Evolutionary conservation across 2,888 invertebrate genomes (phyloP), one percentile per base, ranked within the genome.

Genomic region (Lypha dubia): DNA sequence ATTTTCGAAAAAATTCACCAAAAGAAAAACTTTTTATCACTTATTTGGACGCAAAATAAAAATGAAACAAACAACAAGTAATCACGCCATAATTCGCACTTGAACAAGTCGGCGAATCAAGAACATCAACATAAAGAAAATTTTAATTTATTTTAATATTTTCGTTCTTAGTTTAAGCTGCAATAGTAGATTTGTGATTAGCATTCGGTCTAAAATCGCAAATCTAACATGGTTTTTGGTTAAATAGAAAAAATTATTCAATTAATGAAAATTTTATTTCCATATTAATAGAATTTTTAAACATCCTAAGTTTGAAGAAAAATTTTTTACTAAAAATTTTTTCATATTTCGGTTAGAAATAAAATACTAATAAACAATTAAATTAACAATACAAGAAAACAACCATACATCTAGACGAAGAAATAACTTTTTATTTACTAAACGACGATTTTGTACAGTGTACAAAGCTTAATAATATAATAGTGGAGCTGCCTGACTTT

Each of bases 21-120:
- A 83, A 74, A 60, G 60, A 71, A 67, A 77, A 83, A 84, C 77
- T 89, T 90, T 91, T 90, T 90, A 90, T 90, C 90, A 90, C 90
- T 90, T 90, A 90, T 90, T 90, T 90, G 88, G 88, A 81, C 83
- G 87, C 84, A 58, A 83, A 79, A 79, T 71, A 70, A 51, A 65
- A 74, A 79, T 46, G 68, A 68, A 80, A 53, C n/a, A 70, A 79
- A 56, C 60, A 53, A 67, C 15, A 77, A 56, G 44, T 63, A 51
- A 77, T 62, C 60, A 77, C 77, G 49, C 68, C 44, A 24, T 6
- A 20, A 15, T 49, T 67, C 46, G 0, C 65, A 68, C 51, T 24
- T 6, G 9, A 6, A 24, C 13, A 11, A 67, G 35, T 49, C 53
- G n/a, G n/a, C n/a, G 56, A 49, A 35, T 63, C 38, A 15, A 41